Base-by-base conservation (phyloP, 1,140 invertebrate genomes). In the Anadara kagoshimensis region DNA sequence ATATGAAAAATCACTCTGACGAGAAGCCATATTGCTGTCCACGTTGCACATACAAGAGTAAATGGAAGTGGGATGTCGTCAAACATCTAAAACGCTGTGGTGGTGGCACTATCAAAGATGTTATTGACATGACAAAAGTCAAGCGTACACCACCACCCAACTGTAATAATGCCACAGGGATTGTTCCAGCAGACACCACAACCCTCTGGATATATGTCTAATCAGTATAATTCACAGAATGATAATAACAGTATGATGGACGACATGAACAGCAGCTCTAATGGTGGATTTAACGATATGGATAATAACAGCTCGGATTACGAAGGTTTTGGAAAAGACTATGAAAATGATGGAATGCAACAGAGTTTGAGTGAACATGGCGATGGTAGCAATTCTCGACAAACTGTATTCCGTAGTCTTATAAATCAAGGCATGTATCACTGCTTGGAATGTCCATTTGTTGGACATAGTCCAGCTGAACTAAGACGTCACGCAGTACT, bases 31-130 rank as follows among this genome's bases (percentile, higher is more conserved):
- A 86, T 69, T 78, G 82, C 62, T 90, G 89, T 65, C 87, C 87
- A 14, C 72, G 83, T 43, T 90, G 89, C 69, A 86, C 81, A 54
- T 89, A 90, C 74, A 83, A 82, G 61, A 86, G 83, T 61, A 90
- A 89, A 64, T 90, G 89, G 89, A 90, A 90, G 73, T 90, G 89
- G 89, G 89, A 90, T 80, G 88, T 90, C 12, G 87, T 88, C 5
- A 89, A 89, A 74, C 88, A 89, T 73, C 72, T 89, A 41, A 85
- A 87, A 62, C 79, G 87, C 1, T 89, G 88, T 76, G 86, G 87
- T n/a, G 83, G 85, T 14, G 85, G 85, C 10, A 87, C 85, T n/a
- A 85, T 88, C 22, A 84, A 86, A 66, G 87, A 88, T 76, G 87
- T 88, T 61, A 87, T 88, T 56, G 87, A 88, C 61, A 87, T 79